Percentiles rank a stretch among this genome's conserved stretches.
Evolutionary conservation across 2,797 vertebrate species (phyloP).

Genomic region (Micropoecilia bifurca): DNA sequence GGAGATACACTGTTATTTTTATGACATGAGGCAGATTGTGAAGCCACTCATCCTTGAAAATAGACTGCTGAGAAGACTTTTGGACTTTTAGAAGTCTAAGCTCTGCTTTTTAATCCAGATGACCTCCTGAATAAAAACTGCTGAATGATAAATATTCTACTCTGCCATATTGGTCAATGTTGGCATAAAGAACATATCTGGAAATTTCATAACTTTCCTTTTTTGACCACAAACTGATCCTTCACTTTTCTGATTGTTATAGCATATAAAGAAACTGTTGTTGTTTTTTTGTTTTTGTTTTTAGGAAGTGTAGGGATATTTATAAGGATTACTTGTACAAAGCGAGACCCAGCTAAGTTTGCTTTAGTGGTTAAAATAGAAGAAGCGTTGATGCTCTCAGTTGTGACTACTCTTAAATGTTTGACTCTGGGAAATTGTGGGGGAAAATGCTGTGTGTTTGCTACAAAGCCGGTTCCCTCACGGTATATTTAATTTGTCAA

Average conservation of each 20-base stretch:
- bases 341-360: not conserved
- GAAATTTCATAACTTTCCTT: conserved; percentile 8
- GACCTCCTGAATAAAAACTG: conserved; percentile 23
- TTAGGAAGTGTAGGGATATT: not conserved
- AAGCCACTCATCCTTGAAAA: conserved; percentile 37
- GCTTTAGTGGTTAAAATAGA: not conserved
- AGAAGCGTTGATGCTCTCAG: not conserved
- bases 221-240: not conserved
- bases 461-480: not conserved
- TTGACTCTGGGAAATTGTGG: not conserved
- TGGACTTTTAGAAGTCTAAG: conserved; percentile 30
- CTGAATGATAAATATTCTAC: conserved; percentile 1
- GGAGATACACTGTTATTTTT: conserved; percentile 60
- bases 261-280: not conserved
- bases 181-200: not conserved
- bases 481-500: conserved; percentile 10
- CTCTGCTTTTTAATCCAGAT: conserved; percentile 24
- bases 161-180: not conserved
- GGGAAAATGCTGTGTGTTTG: not conserved
- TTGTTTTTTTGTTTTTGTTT: not conserved
- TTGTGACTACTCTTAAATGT: not conserved
- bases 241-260: not conserved
- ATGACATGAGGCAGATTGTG: conserved; percentile 40
- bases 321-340: not conserved
- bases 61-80: conserved; percentile 25